These are phyloP conservation scores for Temnothorax curvispinosus DNA, from an alignment of 1,140 invertebrate genomes.

Conservation along the genomic window DNA sequence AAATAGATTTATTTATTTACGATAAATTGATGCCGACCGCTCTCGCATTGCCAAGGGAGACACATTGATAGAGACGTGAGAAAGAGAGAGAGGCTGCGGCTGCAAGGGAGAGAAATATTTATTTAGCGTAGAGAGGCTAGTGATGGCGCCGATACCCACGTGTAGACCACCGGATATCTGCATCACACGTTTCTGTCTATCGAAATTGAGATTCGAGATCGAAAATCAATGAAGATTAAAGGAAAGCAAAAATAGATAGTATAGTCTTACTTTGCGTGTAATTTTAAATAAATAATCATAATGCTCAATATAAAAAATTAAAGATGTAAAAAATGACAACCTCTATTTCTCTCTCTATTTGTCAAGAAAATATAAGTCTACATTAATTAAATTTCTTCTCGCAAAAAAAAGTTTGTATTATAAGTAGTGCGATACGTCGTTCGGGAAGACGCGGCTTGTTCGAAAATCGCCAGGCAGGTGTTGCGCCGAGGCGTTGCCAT, in stretches of 20 bases:
- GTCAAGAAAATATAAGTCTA: not conserved
- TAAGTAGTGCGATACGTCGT: too few species aligned
- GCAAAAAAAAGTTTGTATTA: not conserved
- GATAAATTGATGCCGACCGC: conserved; percentile 82
- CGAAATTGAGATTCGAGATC: not conserved
- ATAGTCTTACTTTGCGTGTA: not conserved
- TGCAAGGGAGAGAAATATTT: conserved; percentile 56
- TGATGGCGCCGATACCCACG: conserved; percentile 51
- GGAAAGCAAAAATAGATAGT: not conserved
- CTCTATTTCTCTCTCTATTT: not conserved
- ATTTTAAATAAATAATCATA: not conserved
- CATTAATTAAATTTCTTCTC: not conserved
- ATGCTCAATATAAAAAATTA: not conserved
- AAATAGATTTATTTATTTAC: conserved; percentile 85
- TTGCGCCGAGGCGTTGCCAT: conserved; percentile 40
- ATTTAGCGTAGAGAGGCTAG: conserved; percentile 44
- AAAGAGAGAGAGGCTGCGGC: not conserved
- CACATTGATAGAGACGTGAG: conserved; percentile 27
- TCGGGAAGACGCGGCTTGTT: conserved; percentile 5
- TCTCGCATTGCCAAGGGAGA: conserved; percentile 36
- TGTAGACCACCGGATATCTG: not conserved
- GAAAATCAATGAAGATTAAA: not conserved
- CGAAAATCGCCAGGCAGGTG: conserved; percentile 30
- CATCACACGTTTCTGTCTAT: not conserved
- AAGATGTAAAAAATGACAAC: not conserved